phyloP scores from a whole-genome alignment of 2,797 vertebrate genomes.

The Fistularia commersonii region DNA sequence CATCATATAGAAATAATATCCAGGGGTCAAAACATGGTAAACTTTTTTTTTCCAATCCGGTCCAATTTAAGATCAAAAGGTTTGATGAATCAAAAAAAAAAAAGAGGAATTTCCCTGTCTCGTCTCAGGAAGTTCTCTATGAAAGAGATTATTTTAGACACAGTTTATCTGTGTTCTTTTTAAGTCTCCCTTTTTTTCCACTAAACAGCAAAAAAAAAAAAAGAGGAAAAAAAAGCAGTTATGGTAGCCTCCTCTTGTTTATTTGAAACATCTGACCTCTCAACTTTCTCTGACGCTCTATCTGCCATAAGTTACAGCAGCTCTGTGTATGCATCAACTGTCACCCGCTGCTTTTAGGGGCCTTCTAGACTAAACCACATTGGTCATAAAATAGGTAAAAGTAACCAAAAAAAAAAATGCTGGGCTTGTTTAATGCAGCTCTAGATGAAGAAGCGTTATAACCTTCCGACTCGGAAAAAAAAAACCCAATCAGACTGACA shows the following conservation, averaged over 20 bases:
- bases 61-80: too few relatives aligned
- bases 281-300: slow-evolving; percentile 61
- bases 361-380: slow-evolving; percentile 77
- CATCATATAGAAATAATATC: too few relatives aligned
- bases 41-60: too few relatives aligned
- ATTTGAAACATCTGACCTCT: slow-evolving; percentile 71
- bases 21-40: too few relatives aligned
- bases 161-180: slow-evolving; percentile 6
- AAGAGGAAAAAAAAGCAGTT: slow-evolving; percentile 42
- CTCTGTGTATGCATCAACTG: slow-evolving; percentile 70
- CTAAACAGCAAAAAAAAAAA: slow-evolving; percentile 23
- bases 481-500: slow-evolving; percentile 41
- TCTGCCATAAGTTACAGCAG: slow-evolving; percentile 67
- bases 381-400: slow-evolving; percentile 76
- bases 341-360: slow-evolving; percentile 75
- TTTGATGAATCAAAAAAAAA: too few relatives aligned
- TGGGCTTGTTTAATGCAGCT: slow-evolving; percentile 61
- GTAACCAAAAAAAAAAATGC: slow-evolving; percentile 60
- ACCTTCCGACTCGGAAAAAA: slow-evolving; percentile 43
- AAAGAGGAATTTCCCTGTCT: too few relatives aligned
- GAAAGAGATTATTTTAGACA: not conserved
- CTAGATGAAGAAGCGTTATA: slow-evolving; percentile 60
- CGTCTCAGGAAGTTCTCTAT: too few relatives aligned
- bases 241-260: slow-evolving; percentile 54
- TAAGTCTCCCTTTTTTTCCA: not conserved